Conservation (phyloP, 2,888 invertebrate species). For the Macrosoma leucophasiata region DNA sequence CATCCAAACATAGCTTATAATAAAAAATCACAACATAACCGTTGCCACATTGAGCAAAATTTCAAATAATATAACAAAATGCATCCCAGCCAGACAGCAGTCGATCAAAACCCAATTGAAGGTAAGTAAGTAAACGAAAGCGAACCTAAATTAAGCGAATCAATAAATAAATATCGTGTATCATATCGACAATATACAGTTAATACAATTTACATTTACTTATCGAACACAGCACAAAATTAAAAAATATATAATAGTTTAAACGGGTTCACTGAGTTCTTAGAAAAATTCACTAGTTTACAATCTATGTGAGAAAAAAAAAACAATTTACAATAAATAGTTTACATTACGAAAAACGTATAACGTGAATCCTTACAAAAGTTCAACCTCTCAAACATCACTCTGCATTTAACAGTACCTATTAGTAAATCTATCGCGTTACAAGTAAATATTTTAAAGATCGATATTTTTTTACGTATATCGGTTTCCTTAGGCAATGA, state of each 20-base stretch:
- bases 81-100: slow-evolving; percentile 66
- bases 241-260: slow-evolving; percentile 44
- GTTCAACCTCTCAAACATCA: slow-evolving; percentile 38
- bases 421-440: slow-evolving; percentile 60
- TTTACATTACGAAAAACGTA: slow-evolving; percentile 68
- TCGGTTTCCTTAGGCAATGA: slow-evolving; percentile 69
- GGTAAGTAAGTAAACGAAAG: slow-evolving; percentile 41
- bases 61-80: slow-evolving; percentile 45
- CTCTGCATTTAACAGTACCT: slow-evolving; percentile 47
- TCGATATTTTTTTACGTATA: slow-evolving; percentile 71
- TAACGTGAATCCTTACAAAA: slow-evolving; percentile 67
- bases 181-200: slow-evolving; percentile 70
- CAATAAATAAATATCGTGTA: slow-evolving; percentile 73
- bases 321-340: slow-evolving; percentile 67
- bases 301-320: slow-evolving; percentile 61
- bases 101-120: slow-evolving; percentile 47
- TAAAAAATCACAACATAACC: slow-evolving; percentile 58
- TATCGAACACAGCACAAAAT: slow-evolving; percentile 75
- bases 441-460: slow-evolving; percentile 66
- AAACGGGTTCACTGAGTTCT: slow-evolving; percentile 63
- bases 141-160: slow-evolving; percentile 63
- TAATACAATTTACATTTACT: slow-evolving; percentile 72
- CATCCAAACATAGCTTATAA: slow-evolving; percentile 39
- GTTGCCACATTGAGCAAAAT: slow-evolving; percentile 62
- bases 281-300: slow-evolving; percentile 64